These are phyloP conservation scores for Sibirionetta formosa DNA, from an alignment of 2,797 vertebrate genomes.

Conservation along the genomic window DNA sequence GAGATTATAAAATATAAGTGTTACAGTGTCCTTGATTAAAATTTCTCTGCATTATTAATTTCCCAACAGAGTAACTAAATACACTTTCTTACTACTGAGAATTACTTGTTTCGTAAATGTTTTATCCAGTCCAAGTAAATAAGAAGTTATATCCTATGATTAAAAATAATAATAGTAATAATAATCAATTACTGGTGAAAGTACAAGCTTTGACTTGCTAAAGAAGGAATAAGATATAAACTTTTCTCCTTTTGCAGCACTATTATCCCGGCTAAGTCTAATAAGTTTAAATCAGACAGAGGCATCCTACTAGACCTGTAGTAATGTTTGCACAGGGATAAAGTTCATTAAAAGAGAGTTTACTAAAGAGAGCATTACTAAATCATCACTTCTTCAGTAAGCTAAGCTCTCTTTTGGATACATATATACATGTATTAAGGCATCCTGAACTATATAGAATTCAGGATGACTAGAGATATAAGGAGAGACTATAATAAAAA, in stretches of 20 bases:
- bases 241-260: not conserved
- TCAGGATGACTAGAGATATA: not conserved
- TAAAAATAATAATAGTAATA: not conserved
- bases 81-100: not conserved
- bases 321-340: not conserved
- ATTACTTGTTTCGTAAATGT: not conserved
- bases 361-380: not conserved
- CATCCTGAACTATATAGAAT: not conserved
- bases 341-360: not conserved
- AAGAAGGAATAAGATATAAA: not conserved
- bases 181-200: not conserved
- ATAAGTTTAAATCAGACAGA: not conserved
- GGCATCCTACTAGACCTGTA: not conserved
- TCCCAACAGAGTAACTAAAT: not conserved
- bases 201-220: not conserved
- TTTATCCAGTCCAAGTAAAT: not conserved
- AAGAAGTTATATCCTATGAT: not conserved
- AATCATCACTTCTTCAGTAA: not conserved
- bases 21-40: not conserved
- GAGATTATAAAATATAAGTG: constrained; percentile 11
- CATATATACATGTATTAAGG: not conserved
- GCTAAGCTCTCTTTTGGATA: not conserved
- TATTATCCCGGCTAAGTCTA: not conserved
- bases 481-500: not conserved
- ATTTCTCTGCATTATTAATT: not conserved